Conservation (phyloP, 2,113 vertebrate genomes). For the Pituophis catenifer region DNA sequence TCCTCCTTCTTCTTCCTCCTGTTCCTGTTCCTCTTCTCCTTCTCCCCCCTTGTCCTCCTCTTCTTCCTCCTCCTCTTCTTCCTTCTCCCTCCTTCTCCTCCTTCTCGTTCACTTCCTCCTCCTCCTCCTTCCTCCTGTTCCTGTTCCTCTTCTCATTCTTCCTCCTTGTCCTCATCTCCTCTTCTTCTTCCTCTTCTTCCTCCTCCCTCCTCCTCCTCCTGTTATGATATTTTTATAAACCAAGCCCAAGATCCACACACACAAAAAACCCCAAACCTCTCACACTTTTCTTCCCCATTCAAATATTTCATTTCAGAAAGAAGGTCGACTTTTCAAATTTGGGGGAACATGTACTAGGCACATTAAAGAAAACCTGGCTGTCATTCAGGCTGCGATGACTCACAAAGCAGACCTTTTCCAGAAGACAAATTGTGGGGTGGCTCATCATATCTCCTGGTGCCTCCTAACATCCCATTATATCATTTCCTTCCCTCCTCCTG, state of each 20-base stretch:
- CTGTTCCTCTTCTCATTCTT: too few relatives aligned
- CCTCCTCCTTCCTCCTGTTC: too few relatives aligned
- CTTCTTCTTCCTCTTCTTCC: background rate
- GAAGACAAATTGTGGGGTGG: background rate
- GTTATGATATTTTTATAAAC: constrained; percentile 32
- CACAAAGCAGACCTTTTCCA: background rate
- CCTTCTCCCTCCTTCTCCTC: too few relatives aligned
- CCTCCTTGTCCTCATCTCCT: too few relatives aligned
- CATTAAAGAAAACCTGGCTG: background rate
- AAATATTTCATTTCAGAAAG: background rate
- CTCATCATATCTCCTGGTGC: background rate
- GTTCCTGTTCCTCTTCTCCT: too few relatives aligned
- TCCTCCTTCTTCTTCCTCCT: background rate
- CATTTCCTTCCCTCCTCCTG: background rate
- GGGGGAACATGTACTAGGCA: background rate
- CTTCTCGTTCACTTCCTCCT: too few relatives aligned
- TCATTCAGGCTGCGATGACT: background rate
- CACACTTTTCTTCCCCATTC: background rate
- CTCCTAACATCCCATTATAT: background rate
- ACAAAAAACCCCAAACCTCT: background rate
- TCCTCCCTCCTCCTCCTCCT: background rate
- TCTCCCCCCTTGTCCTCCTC: too few relatives aligned
- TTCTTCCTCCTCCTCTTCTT: background rate
- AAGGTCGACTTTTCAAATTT: background rate
- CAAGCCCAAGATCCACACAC: background rate